Conservation (phyloP, 2,888 invertebrate genomes). For the Scotopteryx bipunctaria region DNA sequence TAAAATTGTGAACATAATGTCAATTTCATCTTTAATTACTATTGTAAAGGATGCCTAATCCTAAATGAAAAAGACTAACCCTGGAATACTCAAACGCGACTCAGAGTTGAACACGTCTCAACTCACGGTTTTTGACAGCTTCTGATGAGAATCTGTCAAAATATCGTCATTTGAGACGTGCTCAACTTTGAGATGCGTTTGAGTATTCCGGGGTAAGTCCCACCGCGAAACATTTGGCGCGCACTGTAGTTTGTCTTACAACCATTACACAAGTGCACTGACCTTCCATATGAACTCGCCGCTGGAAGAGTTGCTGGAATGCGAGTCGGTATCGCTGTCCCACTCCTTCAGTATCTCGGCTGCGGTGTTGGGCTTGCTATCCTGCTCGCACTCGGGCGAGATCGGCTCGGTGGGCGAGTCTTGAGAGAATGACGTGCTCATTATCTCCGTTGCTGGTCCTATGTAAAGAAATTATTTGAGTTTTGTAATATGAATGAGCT, state of each 20-base stretch:
- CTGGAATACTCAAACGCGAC: too few species aligned
- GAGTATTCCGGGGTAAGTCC: too few species aligned
- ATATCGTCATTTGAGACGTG: too few species aligned
- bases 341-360: slow-evolving; percentile 84
- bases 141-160: too few species aligned
- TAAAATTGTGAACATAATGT: background rate
- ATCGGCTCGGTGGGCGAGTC: slow-evolving; percentile 74
- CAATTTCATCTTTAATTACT: too few species aligned
- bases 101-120: too few species aligned
- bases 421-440: slow-evolving; percentile 77
- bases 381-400: slow-evolving; percentile 62
- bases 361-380: slow-evolving; percentile 63
- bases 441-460: slow-evolving; percentile 75
- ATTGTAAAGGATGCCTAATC: too few species aligned
- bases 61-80: too few species aligned
- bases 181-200: too few species aligned
- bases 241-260: background rate
- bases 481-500: background rate
- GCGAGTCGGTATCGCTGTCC: slow-evolving; percentile 86
- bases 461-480: slow-evolving; percentile 6
- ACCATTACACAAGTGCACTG: slow-evolving; percentile 32
- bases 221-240: slow-evolving; percentile 1
- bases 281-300: slow-evolving; percentile 93
- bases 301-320: slow-evolving; percentile 87
- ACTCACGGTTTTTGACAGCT: too few species aligned